Base-by-base conservation (phyloP, 53 echinoderm and acorn worm species). In the Crossaster papposus region DNA sequence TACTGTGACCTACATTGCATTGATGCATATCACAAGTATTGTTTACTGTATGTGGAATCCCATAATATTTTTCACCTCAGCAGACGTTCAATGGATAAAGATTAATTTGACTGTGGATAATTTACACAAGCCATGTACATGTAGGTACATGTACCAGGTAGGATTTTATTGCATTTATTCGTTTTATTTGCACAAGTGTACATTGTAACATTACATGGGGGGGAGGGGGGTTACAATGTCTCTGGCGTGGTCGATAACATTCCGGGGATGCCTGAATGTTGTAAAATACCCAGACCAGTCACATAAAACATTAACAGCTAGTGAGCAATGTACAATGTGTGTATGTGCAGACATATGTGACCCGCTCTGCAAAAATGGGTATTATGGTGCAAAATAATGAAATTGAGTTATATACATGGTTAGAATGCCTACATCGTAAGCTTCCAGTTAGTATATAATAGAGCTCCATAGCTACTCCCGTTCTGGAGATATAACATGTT, bases 231-330 rank as follows among this genome's bases (percentile, higher is more conserved):
- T n/a, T n/a, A n/a, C n/a, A n/a, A 32, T 35, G 35, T 58, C 36
- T 35, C 75, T 74, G 36, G 78, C 9, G 26, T 76, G 78, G 78
- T 51, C 12, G 78, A 15, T 51, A 10, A 51, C 78, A 78, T 78
- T 50, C 78, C 51, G 38, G 50, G 51, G 0, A 78, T 78, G 32
- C 78, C 52, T 78, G 50, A 44, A 78, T 78, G 78, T 78, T 78
- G 78, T 78, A 78, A 78, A 78, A 51, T 17, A 50, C 78, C 51
- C 17, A 51, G 24, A 26, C 28, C 28, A 24, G 78, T 23, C 12
- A 50, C 12, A 28, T 12, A 4, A 78, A 22, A 78, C 78, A 33
- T 32, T 34, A 35, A 4, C 74, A 4, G 33, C 24, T 1, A 68
- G 3, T 10, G 3, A 28, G 24, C 68, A 68, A 11, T 26, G 11